Evolutionary conservation across 1,140 invertebrate species (phyloP).

Genomic region (Andricus grossulariae): DNA sequence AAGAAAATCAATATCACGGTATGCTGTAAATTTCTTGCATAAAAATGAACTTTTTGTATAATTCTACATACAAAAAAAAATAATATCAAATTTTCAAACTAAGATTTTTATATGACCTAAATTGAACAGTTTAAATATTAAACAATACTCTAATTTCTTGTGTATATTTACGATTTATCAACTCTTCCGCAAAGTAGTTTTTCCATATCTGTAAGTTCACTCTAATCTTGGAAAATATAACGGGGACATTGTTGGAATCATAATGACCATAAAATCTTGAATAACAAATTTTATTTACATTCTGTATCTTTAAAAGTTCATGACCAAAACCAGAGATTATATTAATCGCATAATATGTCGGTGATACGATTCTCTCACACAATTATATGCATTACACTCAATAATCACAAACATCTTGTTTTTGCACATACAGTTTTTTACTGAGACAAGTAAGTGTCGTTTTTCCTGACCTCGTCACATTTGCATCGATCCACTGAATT

Average conservation of each 20-base stretch:
- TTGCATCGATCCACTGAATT: neutral
- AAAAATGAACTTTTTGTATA: too few species aligned
- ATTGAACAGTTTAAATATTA: too few species aligned
- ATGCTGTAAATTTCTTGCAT: too few species aligned
- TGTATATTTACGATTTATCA: too few species aligned
- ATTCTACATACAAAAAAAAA: too few species aligned
- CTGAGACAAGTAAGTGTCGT: neutral
- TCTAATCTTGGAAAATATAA: too few species aligned
- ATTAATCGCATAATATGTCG: constrained; percentile 11
- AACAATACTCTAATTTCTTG: too few species aligned
- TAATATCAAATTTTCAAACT: too few species aligned
- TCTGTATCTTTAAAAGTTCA: constrained; percentile 58
- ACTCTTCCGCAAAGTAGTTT: too few species aligned
- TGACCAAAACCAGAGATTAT: constrained; percentile 58
- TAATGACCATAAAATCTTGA: constrained; percentile 39
- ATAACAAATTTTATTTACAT: constrained; percentile 74
- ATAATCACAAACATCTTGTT: constrained; percentile 18
- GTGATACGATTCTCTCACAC: constrained; percentile 19
- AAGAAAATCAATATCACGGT: neutral
- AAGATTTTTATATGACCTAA: too few species aligned
- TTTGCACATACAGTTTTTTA: constrained; percentile 1
- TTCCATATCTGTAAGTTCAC: too few species aligned
- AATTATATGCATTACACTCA: constrained; percentile 12
- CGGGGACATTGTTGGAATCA: neutral
- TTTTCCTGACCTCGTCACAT: neutral